These are phyloP conservation scores for Synergus laeviventris DNA, from an alignment of 2,888 invertebrate genomes.

Conservation along the genomic window DNA sequence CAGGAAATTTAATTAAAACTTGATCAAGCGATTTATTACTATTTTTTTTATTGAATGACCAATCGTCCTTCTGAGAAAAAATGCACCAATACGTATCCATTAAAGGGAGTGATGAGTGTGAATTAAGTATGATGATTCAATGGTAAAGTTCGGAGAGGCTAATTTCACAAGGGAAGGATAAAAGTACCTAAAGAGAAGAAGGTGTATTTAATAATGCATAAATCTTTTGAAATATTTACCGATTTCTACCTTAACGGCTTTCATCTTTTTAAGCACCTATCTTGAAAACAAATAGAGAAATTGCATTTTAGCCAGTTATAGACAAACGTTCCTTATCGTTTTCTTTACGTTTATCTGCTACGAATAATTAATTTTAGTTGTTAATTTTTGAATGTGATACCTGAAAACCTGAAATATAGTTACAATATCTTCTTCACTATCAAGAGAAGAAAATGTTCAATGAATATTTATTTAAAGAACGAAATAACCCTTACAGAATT, in stretches of 20 bases:
- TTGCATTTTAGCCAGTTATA: no score
- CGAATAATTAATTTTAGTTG: no score
- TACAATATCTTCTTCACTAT: not conserved
- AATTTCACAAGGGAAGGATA: conserved; percentile 17
- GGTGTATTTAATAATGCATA: conserved; percentile 12
- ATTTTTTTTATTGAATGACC: conserved; percentile 18
- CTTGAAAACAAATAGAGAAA: no score
- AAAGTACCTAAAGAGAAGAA: not conserved
- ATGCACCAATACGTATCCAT: conserved; percentile 24
- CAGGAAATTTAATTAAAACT: not conserved
- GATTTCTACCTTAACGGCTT: no score
- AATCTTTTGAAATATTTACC: not conserved
- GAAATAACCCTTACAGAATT: not conserved
- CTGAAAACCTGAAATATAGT: no score
- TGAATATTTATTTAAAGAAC: not conserved
- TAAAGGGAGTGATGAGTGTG: conserved; percentile 4
- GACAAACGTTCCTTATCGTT: no score
- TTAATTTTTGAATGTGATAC: no score
- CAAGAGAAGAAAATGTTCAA: not conserved
- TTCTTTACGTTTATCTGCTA: no score
- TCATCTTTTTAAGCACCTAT: no score
- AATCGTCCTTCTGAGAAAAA: not conserved
- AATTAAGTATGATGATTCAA: conserved; percentile 25
- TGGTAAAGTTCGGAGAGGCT: not conserved
- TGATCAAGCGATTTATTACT: not conserved